These are phyloP conservation scores for Amblyopsis hoosieri DNA, from an alignment of 2,797 vertebrate genomes.

Conservation along the genomic window DNA sequence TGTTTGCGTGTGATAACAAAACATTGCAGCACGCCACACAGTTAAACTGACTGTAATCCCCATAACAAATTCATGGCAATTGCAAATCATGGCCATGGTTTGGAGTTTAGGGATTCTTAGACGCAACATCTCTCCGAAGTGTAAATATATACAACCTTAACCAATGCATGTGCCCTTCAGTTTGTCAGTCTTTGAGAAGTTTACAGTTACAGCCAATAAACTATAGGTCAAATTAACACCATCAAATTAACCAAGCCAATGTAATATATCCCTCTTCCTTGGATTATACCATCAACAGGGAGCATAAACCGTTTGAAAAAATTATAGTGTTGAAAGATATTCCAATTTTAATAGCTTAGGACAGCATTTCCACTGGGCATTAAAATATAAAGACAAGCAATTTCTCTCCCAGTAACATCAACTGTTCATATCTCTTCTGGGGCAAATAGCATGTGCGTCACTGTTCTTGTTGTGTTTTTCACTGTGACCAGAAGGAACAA, in stretches of 20 bases:
- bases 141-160: conserved; percentile 39
- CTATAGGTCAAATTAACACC: conserved; percentile 29
- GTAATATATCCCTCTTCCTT: too few species aligned
- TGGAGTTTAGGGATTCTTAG: conserved; percentile 52
- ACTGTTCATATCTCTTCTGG: conserved; percentile 45
- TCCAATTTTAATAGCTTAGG: conserved; percentile 44
- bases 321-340: conserved; percentile 6
- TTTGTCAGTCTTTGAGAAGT: conserved; percentile 11
- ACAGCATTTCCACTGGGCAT: conserved; percentile 44
- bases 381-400: conserved; percentile 45
- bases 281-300: conserved; percentile 11
- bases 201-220: conserved; percentile 14
- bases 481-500: conserved; percentile 42
- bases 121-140: conserved; percentile 57
- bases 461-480: conserved; percentile 36
- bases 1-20: conserved; percentile 65
- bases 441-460: conserved; percentile 54
- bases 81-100: conserved; percentile 43
- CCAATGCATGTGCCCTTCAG: conserved; percentile 16
- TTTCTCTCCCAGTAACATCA: conserved; percentile 36
- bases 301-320: conserved; percentile 1
- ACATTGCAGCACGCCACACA: conserved; percentile 47
- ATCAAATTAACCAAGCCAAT: too few species aligned
- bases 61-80: conserved; percentile 56
- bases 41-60: conserved; percentile 67